Evolutionary conservation across 2,113 vertebrate species (phyloP).

Genomic region (Paracanthobrama guichenoti): DNA sequence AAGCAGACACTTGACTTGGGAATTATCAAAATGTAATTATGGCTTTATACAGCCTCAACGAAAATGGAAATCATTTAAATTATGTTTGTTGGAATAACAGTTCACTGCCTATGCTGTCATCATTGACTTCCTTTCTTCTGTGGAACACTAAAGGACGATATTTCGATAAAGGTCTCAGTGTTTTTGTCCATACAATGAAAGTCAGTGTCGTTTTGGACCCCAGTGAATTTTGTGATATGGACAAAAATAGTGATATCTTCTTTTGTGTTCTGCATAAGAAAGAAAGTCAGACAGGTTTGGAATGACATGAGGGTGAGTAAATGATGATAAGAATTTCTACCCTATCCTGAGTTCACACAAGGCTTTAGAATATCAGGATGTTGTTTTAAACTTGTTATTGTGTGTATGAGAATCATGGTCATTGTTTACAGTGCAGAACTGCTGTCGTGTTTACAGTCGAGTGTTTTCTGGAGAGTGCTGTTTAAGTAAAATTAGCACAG

Average conservation of each 20-base stretch:
- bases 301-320: not conserved
- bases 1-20: not conserved
- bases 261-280: not conserved
- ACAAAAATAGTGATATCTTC: not conserved
- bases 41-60: too few relatives aligned
- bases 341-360: not conserved
- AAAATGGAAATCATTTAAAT: too few relatives aligned
- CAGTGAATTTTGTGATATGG: not conserved
- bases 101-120: too few relatives aligned
- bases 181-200: not conserved
- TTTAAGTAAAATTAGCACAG: constrained; percentile 23
- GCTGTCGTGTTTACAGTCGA: not conserved
- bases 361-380: not conserved
- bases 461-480: constrained; percentile 5
- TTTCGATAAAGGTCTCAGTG: not conserved
- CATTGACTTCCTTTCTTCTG: too few relatives aligned
- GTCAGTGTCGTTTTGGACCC: not conserved
- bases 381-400: constrained; percentile 10
- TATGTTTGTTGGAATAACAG: too few relatives aligned
- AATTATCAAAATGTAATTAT: not conserved
- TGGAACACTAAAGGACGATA: too few relatives aligned
- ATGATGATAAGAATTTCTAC: not conserved
- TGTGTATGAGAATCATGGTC: not conserved
- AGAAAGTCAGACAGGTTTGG: too few relatives aligned
- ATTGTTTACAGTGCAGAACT: not conserved